phyloP scores from a whole-genome alignment of 2,888 invertebrate genomes.

The Erpobdella octoculata region DNA sequence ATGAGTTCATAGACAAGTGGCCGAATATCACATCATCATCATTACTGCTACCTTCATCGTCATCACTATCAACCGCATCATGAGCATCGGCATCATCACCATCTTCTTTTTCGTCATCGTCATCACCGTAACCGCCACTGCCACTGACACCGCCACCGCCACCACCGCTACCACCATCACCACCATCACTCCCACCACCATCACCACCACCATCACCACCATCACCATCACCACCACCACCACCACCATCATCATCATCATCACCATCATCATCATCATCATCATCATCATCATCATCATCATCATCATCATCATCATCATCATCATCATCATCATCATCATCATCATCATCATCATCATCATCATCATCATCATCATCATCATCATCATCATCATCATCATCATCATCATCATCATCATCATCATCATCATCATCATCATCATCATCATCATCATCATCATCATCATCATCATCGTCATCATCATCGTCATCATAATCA shows the following conservation, averaged over 20 bases:
- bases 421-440: slow-evolving; percentile 20
- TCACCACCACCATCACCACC: slow-evolving; percentile 12
- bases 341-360: slow-evolving; percentile 21
- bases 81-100: too few species aligned
- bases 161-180: slow-evolving; percentile 11
- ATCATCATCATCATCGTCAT: not conserved
- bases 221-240: slow-evolving; percentile 21
- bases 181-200: slow-evolving; percentile 15
- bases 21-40: slow-evolving; percentile 23
- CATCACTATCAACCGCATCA: too few species aligned
- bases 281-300: slow-evolving; percentile 27
- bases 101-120: too few species aligned
- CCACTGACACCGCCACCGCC: not conserved
- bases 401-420: slow-evolving; percentile 17
- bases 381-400: slow-evolving; percentile 23
- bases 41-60: not conserved
- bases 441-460: slow-evolving; percentile 21
- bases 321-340: slow-evolving; percentile 20
- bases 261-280: slow-evolving; percentile 11
- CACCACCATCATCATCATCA: slow-evolving; percentile 30
- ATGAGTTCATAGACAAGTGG: too few species aligned
- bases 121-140: not conserved
- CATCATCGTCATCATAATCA: slow-evolving; percentile 4
- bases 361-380: slow-evolving; percentile 15
- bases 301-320: slow-evolving; percentile 15